Base-by-base conservation (phyloP, 2,888 invertebrate genomes). In the Ctena decussata region DNA sequence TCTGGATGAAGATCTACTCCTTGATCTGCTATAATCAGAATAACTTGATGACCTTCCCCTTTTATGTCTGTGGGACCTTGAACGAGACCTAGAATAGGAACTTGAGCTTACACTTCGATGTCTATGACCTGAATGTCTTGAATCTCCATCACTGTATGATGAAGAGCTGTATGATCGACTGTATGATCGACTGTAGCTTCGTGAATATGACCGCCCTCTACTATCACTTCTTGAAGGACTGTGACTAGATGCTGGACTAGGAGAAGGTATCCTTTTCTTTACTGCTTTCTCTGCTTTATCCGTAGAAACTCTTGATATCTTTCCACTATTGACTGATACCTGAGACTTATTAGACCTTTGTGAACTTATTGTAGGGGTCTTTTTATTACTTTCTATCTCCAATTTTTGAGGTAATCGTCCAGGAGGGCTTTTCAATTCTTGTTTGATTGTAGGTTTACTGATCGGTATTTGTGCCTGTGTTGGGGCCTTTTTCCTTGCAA, bases 31-130 rank as follows among this genome's bases (percentile, higher is more conserved):
- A 65, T 87, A 89, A 37, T 87, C 86, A 18, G 90, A 89, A 60
- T 90, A 91, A 72, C 92, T 93, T 21, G 91, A 93, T 27, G 92
- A 92, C 35, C 89, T 80, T 37, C 84, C 85, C 65, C 91, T 79
- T 37, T 81, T 78, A 39, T 89, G 76, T 32, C 84, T 80, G 39
- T 85, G 85, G 15, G 90, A 91, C n/a, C 92, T 78, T n/a, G 92
- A 92, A 49, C 89, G 89, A 57, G 92, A 91, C 57, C 93, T 85
- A 35, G 92, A 90, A 44, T 90, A 90, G 71, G 93, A 93, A 27
- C 90, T 79, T 69, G 93, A 92, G 41, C 91, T 89, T 35, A 84
- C 84, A n/a, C 89, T 85, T 81, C 92, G 90, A 83, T 91, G 91
- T 60, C 89, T 77, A 57, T 82, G 77, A 15, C 89, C 53, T 77